Base-by-base conservation (phyloP, 2,797 vertebrate species). In the Chelidonichthys spinosus region DNA sequence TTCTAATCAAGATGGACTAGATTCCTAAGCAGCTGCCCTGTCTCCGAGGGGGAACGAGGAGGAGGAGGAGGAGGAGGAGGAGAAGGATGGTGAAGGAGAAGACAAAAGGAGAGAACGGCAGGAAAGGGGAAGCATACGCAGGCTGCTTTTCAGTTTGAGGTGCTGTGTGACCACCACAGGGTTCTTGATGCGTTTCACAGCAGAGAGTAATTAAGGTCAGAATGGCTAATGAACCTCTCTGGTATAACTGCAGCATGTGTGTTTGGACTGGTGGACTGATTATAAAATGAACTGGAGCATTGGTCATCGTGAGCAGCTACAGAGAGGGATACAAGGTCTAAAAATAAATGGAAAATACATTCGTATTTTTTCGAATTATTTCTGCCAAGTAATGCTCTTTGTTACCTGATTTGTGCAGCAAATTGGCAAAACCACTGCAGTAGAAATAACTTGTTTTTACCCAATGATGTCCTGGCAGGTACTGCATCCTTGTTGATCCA, bases 401-500 rank as follows among this genome's bases (percentile, higher is more conserved):
- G 36, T 17, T 18, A 39, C 14, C 4, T 42, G 11, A 25, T 14
- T 7, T 46, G 14, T 52, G 46, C 8, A 18, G 43, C 3, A 64
- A 25, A 40, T 53, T 7, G 3, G 35, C 47, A 3, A 15, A 33
- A 18, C 25, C 42, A 43, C 15, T 14, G 18, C 6, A 0, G 10
- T n/a, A 37, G 7, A 15, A 70, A 13, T 33, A 1, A 33, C n/a
- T 53, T 52, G 4, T 18, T 49, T 15, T 80, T 91, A 99, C 98
- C 98, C 88, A 99, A 89, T 42, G 98, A 99, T n/a, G 98, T 99
- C 90, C 98, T 95, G 63, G 98, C 98, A 76, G 98, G 98, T 15
- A 99, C 98, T 0, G 98, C 98, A 82, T 99, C 98, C 90, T 99
- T 99, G 87, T 99, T 99, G 91, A 99, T 99, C 98, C 98, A 99